Evolutionary conservation across 2,113 vertebrate species (phyloP).

Genomic region (Chlorocebus sabaeus): DNA sequence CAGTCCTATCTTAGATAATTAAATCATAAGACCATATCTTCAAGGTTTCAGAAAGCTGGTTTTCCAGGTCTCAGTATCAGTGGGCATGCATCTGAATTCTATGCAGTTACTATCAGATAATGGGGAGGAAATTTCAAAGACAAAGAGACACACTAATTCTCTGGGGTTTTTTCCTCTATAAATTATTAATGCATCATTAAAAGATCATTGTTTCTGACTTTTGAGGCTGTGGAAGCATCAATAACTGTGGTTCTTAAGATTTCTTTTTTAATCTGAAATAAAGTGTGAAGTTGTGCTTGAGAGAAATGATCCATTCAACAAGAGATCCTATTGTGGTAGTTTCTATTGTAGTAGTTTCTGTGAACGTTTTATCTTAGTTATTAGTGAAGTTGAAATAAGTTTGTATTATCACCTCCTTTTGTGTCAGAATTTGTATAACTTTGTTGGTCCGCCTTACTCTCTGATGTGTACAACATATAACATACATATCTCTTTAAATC

Average conservation of each 20-base stretch:
- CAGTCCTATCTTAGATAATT: neutral
- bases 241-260: neutral
- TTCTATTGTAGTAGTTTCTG: neutral
- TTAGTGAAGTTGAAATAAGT: neutral
- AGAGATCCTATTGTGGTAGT: too few relatives aligned
- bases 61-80: neutral
- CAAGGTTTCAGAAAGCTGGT: neutral
- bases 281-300: neutral
- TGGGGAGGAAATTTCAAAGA: neutral
- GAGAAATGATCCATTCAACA: neutral
- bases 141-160: neutral
- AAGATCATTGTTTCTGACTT: neutral
- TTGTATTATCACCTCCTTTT: neutral
- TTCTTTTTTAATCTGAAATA: neutral
- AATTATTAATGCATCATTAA: neutral
- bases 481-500: neutral
- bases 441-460: neutral
- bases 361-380: neutral
- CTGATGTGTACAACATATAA: too few relatives aligned
- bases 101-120: neutral
- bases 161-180: neutral
- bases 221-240: neutral
- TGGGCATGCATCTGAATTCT: neutral
- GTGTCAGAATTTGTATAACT: neutral
- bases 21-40: neutral